A percentile compares a stretch with the other conserved stretches of the same genome.
phyloP scores from a whole-genome alignment of 2,113 vertebrate species.

The Pseudopipra pipra region DNA sequence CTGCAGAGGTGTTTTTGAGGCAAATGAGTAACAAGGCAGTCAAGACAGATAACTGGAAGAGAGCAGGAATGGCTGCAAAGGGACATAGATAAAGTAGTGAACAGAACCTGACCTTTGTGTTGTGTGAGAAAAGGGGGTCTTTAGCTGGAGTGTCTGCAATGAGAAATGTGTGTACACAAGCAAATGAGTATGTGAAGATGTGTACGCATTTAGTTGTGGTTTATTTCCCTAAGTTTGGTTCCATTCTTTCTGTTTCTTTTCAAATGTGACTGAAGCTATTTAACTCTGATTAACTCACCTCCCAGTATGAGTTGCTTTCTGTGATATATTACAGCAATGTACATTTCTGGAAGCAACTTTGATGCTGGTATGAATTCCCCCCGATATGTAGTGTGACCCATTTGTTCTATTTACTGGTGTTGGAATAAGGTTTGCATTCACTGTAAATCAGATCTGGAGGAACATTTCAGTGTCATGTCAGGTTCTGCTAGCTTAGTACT shows the following conservation, averaged over 20 bases:
- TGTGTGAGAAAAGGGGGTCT: neutral
- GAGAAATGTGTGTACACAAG: neutral
- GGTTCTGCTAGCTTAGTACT: neutral
- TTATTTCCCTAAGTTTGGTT: slow-evolving; percentile 25
- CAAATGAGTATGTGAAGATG: neutral
- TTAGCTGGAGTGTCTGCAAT: neutral
- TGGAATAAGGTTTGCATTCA: slow-evolving; percentile 1
- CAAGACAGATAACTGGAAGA: neutral
- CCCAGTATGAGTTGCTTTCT: slow-evolving; percentile 15
- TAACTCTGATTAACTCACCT: slow-evolving; percentile 37
- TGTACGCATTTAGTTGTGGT: neutral
- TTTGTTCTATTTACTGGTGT: slow-evolving; percentile 11
- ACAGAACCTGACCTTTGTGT: neutral
- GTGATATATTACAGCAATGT: slow-evolving; percentile 34
- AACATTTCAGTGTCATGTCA: slow-evolving; percentile 20
- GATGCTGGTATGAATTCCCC: slow-evolving; percentile 20
- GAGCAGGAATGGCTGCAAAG: neutral
- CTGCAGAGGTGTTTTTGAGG: neutral
- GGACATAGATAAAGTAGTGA: neutral
- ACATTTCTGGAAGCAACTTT: neutral
- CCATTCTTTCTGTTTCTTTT: slow-evolving; percentile 42
- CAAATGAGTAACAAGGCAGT: neutral
- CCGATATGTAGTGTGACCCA: neutral
- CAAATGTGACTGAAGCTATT: slow-evolving; percentile 37
- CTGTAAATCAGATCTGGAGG: slow-evolving; percentile 18